These are phyloP conservation scores for Arctia plantaginis DNA, from an alignment of 2,888 invertebrate species.

Conservation along the genomic window DNA sequence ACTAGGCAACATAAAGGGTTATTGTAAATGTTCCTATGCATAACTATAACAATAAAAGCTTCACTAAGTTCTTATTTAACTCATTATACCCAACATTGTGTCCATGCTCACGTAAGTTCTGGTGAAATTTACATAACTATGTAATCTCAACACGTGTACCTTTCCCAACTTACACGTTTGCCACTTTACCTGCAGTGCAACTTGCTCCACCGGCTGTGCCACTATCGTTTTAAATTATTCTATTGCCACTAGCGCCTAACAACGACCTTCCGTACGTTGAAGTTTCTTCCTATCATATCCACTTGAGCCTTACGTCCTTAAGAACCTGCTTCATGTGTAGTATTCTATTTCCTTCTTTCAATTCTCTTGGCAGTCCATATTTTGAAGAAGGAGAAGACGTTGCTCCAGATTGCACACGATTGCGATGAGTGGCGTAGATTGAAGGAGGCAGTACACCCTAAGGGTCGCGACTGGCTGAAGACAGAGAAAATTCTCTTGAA, in stretches of 20 bases:
- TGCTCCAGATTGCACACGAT: too few relatives aligned
- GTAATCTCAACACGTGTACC: slow-evolving; percentile 45
- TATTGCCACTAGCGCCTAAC: slow-evolving; percentile 28
- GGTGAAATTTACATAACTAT: slow-evolving; percentile 51
- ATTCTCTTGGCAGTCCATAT: too few relatives aligned
- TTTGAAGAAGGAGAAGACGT: too few relatives aligned
- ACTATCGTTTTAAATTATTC: slow-evolving; percentile 40
- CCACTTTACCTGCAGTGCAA: slow-evolving; percentile 24
- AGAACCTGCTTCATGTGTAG: neutral
- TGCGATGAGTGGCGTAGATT: too few relatives aligned
- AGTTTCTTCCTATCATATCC: neutral
- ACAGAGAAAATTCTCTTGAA: too few relatives aligned
- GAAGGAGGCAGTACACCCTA: too few relatives aligned
- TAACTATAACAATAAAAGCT: neutral
- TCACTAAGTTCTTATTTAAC: neutral
- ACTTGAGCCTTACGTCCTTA: neutral
- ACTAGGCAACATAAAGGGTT: neutral
- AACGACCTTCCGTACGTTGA: neutral
- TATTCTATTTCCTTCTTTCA: neutral
- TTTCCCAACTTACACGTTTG: slow-evolving; percentile 37
- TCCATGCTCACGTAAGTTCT: slow-evolving; percentile 42
- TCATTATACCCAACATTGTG: neutral
- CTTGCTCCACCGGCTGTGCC: slow-evolving; percentile 30
- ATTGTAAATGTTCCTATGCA: neutral
- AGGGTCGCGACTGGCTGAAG: too few relatives aligned